These are phyloP conservation scores for Bubo bubo DNA, from an alignment of 2,113 vertebrate species.

Conservation along the genomic window DNA sequence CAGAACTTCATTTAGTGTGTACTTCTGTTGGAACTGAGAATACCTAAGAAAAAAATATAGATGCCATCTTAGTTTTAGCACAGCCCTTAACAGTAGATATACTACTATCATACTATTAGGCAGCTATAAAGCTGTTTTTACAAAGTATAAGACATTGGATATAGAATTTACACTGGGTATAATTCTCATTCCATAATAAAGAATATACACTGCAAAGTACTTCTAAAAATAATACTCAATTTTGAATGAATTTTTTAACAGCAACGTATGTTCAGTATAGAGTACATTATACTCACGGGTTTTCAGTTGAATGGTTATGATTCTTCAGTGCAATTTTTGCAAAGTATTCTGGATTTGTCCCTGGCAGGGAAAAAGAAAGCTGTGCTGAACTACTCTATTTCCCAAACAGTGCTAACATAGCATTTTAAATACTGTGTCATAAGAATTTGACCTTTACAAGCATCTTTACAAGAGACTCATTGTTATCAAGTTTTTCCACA, in stretches of 20 bases:
- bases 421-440: neutral
- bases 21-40: constrained; percentile 92
- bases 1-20: constrained; percentile 88
- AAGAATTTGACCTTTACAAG: neutral
- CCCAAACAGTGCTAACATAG: neutral
- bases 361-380: constrained; percentile 67
- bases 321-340: constrained; percentile 99
- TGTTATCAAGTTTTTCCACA: neutral
- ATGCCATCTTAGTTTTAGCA: neutral
- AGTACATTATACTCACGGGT: constrained; percentile 84
- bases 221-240: neutral
- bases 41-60: constrained; percentile 75
- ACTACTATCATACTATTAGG: neutral
- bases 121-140: neutral
- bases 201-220: neutral
- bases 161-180: neutral
- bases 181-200: neutral
- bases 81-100: neutral
- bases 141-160: neutral
- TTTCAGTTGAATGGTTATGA: constrained; percentile 94
- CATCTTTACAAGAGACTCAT: neutral
- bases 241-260: neutral
- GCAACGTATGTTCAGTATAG: accelerated
- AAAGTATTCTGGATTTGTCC: constrained; percentile 93
- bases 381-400: neutral